Evolutionary conservation across 2,113 vertebrate genomes (phyloP), one percentile per base, ranked within the genome.

Genomic region (Canis aureus): DNA sequence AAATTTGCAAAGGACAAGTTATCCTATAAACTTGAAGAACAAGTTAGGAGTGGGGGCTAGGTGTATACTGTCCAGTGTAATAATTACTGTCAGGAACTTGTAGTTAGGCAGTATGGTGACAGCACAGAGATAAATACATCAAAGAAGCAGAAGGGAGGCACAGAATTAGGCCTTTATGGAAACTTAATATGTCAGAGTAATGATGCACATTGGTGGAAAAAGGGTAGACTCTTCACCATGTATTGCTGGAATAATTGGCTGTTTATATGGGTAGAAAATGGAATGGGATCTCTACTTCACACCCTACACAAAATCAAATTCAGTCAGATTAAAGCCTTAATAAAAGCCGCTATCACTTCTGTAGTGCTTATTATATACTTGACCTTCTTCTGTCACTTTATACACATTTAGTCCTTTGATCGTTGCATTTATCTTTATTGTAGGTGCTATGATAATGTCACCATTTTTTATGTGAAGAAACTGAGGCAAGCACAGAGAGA

Each of bases 381-480:
- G 76, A 88, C 35, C 25, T 92, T 81, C 62, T 73, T 89, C 38
- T 62, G 66, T 23, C 53, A 89, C 51, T 76, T 76, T 27, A 60
- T 13, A 35, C 74, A 57, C 17, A 38, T 94, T 84, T 86, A 69
- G 13, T 57, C 12, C n/a, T 80, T 92, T 89, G 81, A 85, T 85
- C 25, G 57, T 62, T 3, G 8, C 20, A 66, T 29, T 79, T 89
- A 57, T 80, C 51, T 89, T 80, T 91, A 81, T 66, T 59, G 29
- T 57, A 86, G 73, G n/a, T 73, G 13, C 62, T 81, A 5, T 86
- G n/a, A 57, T 91, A 43, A 43, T 35, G 27, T 43, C n/a, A 49
- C 15, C 8, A 43, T 92, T 35, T 89, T 92, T 92, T 84, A 59
- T n/a, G 17, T 29, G 67, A 97, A 73, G 29, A 92, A 93, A 83